phyloP scores from a whole-genome alignment of 2,888 invertebrate genomes.

The Tribolium freemani region DNA sequence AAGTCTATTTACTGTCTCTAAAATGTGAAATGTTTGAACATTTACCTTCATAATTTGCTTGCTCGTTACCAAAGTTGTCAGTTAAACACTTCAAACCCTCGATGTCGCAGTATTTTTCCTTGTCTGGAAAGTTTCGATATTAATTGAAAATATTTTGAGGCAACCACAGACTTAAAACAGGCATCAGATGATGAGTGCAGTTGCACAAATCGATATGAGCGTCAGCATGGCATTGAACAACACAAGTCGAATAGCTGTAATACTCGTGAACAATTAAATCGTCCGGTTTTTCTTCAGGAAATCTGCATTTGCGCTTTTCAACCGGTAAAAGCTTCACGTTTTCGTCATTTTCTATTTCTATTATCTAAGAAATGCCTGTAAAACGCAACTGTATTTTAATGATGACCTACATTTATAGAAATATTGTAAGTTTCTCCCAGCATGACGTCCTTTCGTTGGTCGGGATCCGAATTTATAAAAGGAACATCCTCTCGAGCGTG shows the following conservation, averaged over 20 bases:
- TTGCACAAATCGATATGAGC: slow-evolving; percentile 72
- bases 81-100: slow-evolving; percentile 72
- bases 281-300: slow-evolving; percentile 70
- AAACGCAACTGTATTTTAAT: slow-evolving; percentile 15
- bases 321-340: slow-evolving; percentile 70
- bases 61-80: slow-evolving; percentile 65
- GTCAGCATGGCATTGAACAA: slow-evolving; percentile 73
- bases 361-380: slow-evolving; percentile 66
- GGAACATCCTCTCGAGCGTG: slow-evolving; percentile 75
- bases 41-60: slow-evolving; percentile 32
- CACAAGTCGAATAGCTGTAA: slow-evolving; percentile 75
- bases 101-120: slow-evolving; percentile 69
- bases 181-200: slow-evolving; percentile 76
- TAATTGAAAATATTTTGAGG: background rate
- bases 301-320: slow-evolving; percentile 71
- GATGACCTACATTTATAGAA: slow-evolving; percentile 61
- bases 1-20: slow-evolving; percentile 67
- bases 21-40: slow-evolving; percentile 44
- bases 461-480: slow-evolving; percentile 70
- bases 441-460: slow-evolving; percentile 65
- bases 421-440: slow-evolving; percentile 64
- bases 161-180: slow-evolving; percentile 69
- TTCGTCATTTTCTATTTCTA: slow-evolving; percentile 74
- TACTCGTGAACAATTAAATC: slow-evolving; percentile 67
- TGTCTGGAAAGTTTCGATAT: slow-evolving; percentile 60